Evolutionary conservation across 2,113 vertebrate species (phyloP).

Genomic region (Bufo gargarizans): DNA sequence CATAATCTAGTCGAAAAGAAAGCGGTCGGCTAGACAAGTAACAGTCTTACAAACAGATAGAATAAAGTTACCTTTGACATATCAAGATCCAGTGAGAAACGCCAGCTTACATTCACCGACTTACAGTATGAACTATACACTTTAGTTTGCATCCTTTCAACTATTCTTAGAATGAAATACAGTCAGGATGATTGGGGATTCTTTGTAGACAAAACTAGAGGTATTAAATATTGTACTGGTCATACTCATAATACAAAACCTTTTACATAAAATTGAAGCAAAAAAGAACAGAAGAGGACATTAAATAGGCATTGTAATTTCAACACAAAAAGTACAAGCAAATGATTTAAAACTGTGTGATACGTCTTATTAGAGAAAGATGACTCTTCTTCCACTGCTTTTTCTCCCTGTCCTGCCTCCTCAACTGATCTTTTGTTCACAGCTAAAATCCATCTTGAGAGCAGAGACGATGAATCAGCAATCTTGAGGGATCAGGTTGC

Average conservation of each 20-base stretch:
- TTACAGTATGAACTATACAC: background rate
- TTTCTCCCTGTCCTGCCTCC: no score
- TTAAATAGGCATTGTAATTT: background rate
- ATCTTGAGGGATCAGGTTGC: no score
- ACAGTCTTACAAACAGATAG: constrained; percentile 3
- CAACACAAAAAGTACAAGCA: no score
- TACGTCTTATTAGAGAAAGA: no score
- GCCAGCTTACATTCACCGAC: background rate
- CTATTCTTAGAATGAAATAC: background rate
- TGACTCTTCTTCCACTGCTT: no score
- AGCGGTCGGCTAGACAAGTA: constrained; percentile 30
- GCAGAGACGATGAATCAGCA: no score
- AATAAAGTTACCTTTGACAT: constrained; percentile 6
- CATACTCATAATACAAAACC: background rate
- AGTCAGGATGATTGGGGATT: background rate
- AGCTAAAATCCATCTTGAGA: no score
- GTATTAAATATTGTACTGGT: background rate
- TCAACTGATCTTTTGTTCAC: no score
- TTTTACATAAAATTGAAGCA: background rate
- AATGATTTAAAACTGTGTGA: no score
- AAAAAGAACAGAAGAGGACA: background rate
- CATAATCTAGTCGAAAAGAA: background rate
- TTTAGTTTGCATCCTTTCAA: background rate
- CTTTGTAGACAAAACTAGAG: background rate
- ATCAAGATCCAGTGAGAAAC: constrained; percentile 23